Percentiles rank a stretch among this genome's conserved stretches.
phyloP scores from a whole-genome alignment of 1,140 invertebrate genomes.

The Drosophila tani region DNA sequence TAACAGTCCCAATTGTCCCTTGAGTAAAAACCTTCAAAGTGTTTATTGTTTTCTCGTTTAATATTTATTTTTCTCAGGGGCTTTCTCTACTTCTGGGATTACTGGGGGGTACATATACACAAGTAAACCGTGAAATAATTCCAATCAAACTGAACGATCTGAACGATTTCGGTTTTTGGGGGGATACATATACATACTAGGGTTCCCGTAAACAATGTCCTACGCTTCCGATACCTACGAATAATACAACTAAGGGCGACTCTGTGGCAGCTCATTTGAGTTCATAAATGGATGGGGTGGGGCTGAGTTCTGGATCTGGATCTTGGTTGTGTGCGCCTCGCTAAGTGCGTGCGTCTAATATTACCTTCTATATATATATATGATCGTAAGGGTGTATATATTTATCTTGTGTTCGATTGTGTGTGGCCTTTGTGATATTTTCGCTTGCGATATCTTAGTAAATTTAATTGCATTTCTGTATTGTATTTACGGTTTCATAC shows the following conservation, averaged over 20 bases:
- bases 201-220: slow-evolving; percentile 46
- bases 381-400: slow-evolving; percentile 42
- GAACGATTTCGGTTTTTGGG: slow-evolving; percentile 1
- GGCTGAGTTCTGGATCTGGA: slow-evolving; percentile 24
- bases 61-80: slow-evolving; percentile 34
- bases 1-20: not conserved
- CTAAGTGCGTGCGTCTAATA: slow-evolving; percentile 73
- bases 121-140: slow-evolving; percentile 31
- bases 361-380: slow-evolving; percentile 48
- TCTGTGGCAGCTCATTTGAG: slow-evolving; percentile 7
- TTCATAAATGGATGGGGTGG: slow-evolving; percentile 25
- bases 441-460: slow-evolving; percentile 62
- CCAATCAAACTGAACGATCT: slow-evolving; percentile 36
- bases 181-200: slow-evolving; percentile 23
- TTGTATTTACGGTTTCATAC: slow-evolving; percentile 58
- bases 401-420: slow-evolving; percentile 47
- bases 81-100: slow-evolving; percentile 3
- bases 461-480: slow-evolving; percentile 75
- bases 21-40: not conserved
- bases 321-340: slow-evolving; percentile 45
- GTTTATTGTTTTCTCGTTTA: slow-evolving; percentile 30
- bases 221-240: slow-evolving; percentile 32
- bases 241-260: slow-evolving; percentile 39
- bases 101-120: slow-evolving; percentile 32
- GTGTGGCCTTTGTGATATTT: slow-evolving; percentile 41